phyloP scores from a whole-genome alignment of 2,888 invertebrate genomes.

The Cistogaster globosa region DNA sequence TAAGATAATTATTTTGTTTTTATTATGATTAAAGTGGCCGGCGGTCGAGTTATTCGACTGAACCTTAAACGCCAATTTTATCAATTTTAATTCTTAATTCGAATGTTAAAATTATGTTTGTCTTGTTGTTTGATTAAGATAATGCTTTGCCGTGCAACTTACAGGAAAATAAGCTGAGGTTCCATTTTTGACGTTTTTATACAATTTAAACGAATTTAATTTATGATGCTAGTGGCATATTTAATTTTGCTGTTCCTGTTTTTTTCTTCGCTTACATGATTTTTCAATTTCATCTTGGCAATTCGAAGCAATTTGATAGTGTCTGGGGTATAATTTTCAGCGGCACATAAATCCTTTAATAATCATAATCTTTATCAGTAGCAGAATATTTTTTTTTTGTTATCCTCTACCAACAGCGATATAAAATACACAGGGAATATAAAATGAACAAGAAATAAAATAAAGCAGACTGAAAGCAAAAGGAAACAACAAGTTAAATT shows the following conservation, averaged over 20 bases:
- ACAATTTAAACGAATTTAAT: background rate
- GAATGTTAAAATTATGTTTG: no score
- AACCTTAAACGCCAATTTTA: no score
- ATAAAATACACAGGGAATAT: slow-evolving; percentile 1
- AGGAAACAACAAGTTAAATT: background rate
- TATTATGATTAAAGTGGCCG: no score
- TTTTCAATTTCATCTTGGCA: slow-evolving; percentile 65
- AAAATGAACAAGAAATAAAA: background rate
- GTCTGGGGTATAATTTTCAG: slow-evolving; percentile 65
- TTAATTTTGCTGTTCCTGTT: background rate
- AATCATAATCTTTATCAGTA: slow-evolving; percentile 64
- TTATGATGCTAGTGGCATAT: background rate
- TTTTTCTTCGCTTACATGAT: slow-evolving; percentile 38
- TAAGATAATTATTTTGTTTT: no score
- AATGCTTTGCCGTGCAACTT: no score
- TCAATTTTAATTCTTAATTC: no score
- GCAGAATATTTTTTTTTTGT: slow-evolving; percentile 60
- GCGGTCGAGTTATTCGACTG: no score
- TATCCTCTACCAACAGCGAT: slow-evolving; percentile 45
- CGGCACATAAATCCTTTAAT: slow-evolving; percentile 62
- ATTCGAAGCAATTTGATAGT: slow-evolving; percentile 60
- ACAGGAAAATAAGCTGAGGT: no score
- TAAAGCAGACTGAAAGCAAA: background rate
- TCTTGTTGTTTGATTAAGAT: no score
- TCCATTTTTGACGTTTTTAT: background rate